phyloP scores from a whole-genome alignment of 1,140 invertebrate genomes.

The Macrocentrus cingulum region DNA sequence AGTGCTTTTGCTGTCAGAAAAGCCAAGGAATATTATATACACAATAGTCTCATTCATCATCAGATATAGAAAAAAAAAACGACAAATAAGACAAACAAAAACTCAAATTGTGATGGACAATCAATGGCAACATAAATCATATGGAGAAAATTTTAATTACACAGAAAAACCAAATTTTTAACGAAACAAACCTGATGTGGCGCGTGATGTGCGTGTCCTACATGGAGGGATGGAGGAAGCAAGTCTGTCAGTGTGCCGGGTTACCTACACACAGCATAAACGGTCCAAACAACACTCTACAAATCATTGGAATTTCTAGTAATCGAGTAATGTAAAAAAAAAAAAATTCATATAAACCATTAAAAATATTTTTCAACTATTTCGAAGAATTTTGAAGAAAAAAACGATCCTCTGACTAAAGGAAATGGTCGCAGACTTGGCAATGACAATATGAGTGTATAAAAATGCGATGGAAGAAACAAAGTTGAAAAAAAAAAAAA shows the following conservation, averaged over 20 bases:
- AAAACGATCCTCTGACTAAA: no score
- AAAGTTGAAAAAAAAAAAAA: no score
- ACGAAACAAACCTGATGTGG: conserved; percentile 53
- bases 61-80: no score
- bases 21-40: conserved; percentile 11
- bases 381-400: no score
- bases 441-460: no score
- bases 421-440: no score
- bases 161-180: conserved; percentile 39
- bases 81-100: no score
- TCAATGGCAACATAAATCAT: background rate
- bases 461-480: no score
- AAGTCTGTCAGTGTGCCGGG: conserved; percentile 53
- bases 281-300: conserved; percentile 54
- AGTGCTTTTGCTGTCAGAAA: conserved; percentile 72
- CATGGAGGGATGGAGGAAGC: conserved; percentile 49
- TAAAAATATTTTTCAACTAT: no score
- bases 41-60: no score
- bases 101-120: no score
- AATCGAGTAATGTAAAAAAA: background rate
- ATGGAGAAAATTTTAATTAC: conserved; percentile 18
- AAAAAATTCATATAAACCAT: conserved; percentile 24
- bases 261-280: conserved; percentile 57
- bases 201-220: conserved; percentile 44
- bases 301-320: conserved; percentile 16